Conservation (phyloP, 2,113 vertebrate species). For the Eublepharis macularius region DNA sequence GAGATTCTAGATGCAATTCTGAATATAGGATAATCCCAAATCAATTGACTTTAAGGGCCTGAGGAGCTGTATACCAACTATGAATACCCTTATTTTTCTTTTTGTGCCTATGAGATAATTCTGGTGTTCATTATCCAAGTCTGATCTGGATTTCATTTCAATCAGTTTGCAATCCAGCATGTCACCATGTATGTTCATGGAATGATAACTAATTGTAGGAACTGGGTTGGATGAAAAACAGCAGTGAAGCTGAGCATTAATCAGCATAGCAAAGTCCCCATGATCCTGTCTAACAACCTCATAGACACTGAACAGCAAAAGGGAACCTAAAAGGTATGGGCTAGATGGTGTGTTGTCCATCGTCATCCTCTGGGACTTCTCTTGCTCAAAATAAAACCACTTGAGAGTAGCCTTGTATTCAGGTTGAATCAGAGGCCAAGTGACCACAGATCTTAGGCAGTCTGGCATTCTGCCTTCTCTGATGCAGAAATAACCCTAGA, state of each 20-base stretch:
- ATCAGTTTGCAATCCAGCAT: not conserved
- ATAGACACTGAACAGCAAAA: not conserved
- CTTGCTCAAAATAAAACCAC: not conserved
- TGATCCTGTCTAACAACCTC: not conserved
- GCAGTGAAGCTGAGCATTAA: not conserved
- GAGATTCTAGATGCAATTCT: no score
- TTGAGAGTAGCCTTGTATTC: not conserved
- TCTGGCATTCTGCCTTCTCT: not conserved
- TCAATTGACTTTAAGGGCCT: not conserved
- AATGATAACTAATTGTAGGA: not conserved
- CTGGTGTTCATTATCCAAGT: not conserved
- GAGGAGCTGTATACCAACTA: not conserved
- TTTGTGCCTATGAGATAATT: not conserved
- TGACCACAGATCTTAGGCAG: not conserved
- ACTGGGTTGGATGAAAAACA: no score
- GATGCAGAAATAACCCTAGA: not conserved
- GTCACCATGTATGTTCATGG: not conserved
- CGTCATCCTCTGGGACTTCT: not conserved
- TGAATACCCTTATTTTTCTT: not conserved
- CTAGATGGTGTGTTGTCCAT: not conserved
- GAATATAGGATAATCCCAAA: no score
- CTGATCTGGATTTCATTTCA: not conserved
- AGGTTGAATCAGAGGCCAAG: not conserved
- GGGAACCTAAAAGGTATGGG: not conserved
- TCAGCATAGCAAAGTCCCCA: not conserved